Percentiles rank a stretch among this genome's conserved stretches.
phyloP scores from a whole-genome alignment of 2,113 vertebrate species.

The Myrmophylax atrothorax region DNA sequence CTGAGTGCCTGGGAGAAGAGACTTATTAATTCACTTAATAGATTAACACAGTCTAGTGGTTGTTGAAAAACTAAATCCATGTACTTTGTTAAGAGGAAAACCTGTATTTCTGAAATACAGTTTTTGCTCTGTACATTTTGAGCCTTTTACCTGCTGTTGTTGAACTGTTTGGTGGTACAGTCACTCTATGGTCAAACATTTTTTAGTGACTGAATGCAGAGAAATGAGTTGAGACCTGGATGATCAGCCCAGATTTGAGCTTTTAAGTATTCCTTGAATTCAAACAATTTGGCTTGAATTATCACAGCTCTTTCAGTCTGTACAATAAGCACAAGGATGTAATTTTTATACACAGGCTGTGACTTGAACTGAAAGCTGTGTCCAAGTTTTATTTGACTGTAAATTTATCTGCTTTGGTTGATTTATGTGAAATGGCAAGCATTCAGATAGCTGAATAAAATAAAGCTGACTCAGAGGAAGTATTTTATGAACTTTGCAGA shows the following conservation, averaged over 20 bases:
- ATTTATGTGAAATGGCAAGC: background rate
- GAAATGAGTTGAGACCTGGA: background rate
- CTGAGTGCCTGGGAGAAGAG: too few relatives aligned
- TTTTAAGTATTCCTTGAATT: background rate
- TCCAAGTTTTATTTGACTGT: background rate
- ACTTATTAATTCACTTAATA: background rate
- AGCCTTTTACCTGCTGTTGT: background rate
- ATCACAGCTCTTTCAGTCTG: background rate
- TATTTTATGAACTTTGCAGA: background rate
- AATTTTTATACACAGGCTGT: background rate
- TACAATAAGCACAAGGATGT: background rate
- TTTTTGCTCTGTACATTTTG: background rate
- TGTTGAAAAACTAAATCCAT: background rate
- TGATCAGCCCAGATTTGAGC: background rate
- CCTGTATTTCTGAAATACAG: background rate
- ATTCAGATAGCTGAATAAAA: background rate
- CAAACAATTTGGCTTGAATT: background rate
- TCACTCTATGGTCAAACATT: background rate
- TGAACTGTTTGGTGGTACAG: background rate
- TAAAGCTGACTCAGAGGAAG: background rate
- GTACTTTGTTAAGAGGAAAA: background rate
- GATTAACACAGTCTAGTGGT: background rate
- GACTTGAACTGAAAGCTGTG: background rate
- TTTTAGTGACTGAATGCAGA: background rate
- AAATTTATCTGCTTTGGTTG: background rate